Evolutionary conservation across 2,113 vertebrate genomes (phyloP).

Genomic region (Planiliza haematocheilus): DNA sequence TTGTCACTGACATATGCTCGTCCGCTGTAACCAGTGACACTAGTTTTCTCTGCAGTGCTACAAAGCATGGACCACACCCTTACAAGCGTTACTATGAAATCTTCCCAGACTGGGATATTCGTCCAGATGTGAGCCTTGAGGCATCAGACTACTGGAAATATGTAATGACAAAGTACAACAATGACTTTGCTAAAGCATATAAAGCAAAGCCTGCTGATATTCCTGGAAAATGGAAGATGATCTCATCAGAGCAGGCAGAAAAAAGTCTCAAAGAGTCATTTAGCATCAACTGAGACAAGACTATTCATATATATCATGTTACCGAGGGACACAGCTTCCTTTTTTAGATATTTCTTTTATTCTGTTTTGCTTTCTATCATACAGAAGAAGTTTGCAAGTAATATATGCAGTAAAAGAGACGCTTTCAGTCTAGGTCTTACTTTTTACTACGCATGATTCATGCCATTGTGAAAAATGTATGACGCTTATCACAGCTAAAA

Average conservation of each 20-base stretch:
- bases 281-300: too few species aligned
- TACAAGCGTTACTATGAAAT: constrained; percentile 66
- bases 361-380: too few species aligned
- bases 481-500: too few species aligned
- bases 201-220: constrained; percentile 51
- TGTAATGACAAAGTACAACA: constrained; percentile 68
- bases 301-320: too few species aligned
- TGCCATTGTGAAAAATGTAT: too few species aligned
- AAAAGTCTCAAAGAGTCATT: constrained; percentile 68
- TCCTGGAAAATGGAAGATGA: constrained; percentile 60
- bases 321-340: too few species aligned
- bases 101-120: constrained; percentile 77
- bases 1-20: constrained; percentile 52
- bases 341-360: too few species aligned
- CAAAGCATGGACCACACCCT: rapidly evolving
- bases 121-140: constrained; percentile 69
- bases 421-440: too few species aligned
- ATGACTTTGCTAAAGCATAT: constrained; percentile 48
- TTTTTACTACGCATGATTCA: too few species aligned
- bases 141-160: constrained; percentile 83
- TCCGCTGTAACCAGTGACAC: constrained; percentile 1
- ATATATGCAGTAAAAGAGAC: too few species aligned
- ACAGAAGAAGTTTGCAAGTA: too few species aligned
- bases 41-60: rapidly evolving
- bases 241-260: constrained; percentile 53